A percentile compares a stretch with the other conserved stretches of the same genome.
Evolutionary conservation across 2,888 invertebrate species (phyloP).

Genomic region (Philopedon plagiatum): DNA sequence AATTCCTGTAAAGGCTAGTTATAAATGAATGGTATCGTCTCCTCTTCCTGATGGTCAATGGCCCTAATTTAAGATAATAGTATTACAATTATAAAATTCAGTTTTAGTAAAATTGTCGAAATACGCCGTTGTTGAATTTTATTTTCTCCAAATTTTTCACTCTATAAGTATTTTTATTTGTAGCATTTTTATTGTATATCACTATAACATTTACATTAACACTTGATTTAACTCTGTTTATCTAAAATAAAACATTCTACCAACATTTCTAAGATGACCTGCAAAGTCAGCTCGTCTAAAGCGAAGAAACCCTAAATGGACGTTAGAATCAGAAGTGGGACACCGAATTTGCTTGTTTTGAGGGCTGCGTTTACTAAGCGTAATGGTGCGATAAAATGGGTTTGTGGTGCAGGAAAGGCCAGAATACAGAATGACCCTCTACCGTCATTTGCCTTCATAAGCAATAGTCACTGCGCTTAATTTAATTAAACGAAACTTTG

Average conservation of each 20-base stretch:
- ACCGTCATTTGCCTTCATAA: conserved; percentile 29
- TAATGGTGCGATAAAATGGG: conserved; percentile 32
- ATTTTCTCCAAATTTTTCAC: no score
- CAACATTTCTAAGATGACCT: not conserved
- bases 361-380: conserved; percentile 26
- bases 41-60: no score
- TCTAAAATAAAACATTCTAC: not conserved
- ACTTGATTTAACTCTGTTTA: not conserved
- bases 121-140: not conserved
- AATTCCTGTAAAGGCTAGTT: no score
- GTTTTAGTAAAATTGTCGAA: no score
- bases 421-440: conserved; percentile 31
- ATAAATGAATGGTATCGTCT: no score
- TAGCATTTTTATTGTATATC: no score
- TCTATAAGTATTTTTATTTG: no score
- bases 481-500: conserved; percentile 28
- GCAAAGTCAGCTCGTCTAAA: conserved; percentile 1
- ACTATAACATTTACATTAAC: no score
- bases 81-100: no score
- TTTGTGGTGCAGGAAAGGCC: conserved; percentile 22
- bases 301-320: conserved; percentile 6
- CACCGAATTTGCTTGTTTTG: conserved; percentile 16
- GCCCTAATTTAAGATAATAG: no score
- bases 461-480: conserved; percentile 30
- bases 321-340: conserved; percentile 21